Base-by-base conservation (phyloP, 1,140 invertebrate genomes). In the Telenomus remus region DNA sequence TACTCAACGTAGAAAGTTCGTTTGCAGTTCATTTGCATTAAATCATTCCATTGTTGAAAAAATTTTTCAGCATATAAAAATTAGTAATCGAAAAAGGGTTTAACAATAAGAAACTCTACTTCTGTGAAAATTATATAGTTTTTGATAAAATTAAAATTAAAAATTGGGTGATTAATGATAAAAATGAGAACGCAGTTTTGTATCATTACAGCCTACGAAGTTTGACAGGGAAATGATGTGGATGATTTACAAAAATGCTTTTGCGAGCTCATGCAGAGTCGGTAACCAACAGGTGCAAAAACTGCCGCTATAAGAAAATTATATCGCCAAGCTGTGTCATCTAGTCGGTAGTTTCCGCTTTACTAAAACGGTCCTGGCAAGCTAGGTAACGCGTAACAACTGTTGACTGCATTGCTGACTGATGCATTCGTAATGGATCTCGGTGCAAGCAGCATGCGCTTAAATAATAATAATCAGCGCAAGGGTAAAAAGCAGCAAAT, bases 341-440 rank as follows among this genome's bases (percentile, higher is more conserved):
- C 69, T 57, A 71, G 61, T 75, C 55, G 46, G 54, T 55, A 61
- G 61, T 76, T 82, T 81, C 81, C 78, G 80, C 55, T 68, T 81
- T 51, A 33, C 56, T 69, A 49, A 76, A 80, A 79, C 79, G 79
- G 80, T 82, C 76, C 66, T 59, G 50, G 63, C 59, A 43, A 50
- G 57, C 44, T 39, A 79, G 82, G 83, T 82, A 80, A 84, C 83
- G 83, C 64, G 65, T 78, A 77, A 65, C 83, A 85, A 75, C 82
- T 85, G 82, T 77, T 76, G 76, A 71, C 72, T 74, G 73, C 75
- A 70, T 68, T 79, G 68, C 57, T 59, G 39, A 51, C 33, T 9
- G 50, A 75, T 65, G 19, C 42, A 37, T 27, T 12, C 19, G 59
- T 78, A 70, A 71, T 78, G 55, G 60, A 13, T 43, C 15, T 50